A percentile compares a stretch with the other conserved stretches of the same genome.
Conservation (phyloP, 2,888 invertebrate species). For the Meandrusa payeni region DNA sequence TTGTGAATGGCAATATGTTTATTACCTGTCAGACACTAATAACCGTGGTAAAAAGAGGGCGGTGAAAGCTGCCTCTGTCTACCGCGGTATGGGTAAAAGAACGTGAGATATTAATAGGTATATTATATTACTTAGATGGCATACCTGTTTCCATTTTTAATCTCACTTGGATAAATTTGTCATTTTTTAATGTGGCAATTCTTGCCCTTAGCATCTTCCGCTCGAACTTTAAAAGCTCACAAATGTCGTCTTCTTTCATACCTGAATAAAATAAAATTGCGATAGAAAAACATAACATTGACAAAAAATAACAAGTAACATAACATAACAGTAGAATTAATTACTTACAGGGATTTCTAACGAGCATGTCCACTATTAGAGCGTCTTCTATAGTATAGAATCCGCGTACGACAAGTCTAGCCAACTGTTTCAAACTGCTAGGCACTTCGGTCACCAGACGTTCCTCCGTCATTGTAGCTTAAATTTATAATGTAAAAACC, state of each 20-base stretch:
- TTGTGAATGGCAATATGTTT: too few species aligned
- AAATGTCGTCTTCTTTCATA: slow-evolving; percentile 94
- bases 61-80: too few species aligned
- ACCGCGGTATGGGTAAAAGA: too few species aligned
- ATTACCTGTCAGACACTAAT: too few species aligned
- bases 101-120: too few species aligned
- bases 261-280: slow-evolving; percentile 61
- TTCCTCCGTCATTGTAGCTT: slow-evolving; percentile 83
- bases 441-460: slow-evolving; percentile 94
- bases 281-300: too few species aligned
- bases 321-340: too few species aligned
- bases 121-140: too few species aligned
- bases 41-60: too few species aligned
- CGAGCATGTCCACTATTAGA: slow-evolving; percentile 96
- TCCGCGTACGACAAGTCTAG: slow-evolving; percentile 93
- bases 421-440: slow-evolving; percentile 94
- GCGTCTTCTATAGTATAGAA: slow-evolving; percentile 97
- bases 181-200: slow-evolving; percentile 92
- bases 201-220: slow-evolving; percentile 94
- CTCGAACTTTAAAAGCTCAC: slow-evolving; percentile 95
- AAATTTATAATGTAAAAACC: slow-evolving; percentile 6
- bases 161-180: slow-evolving; percentile 95
- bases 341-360: slow-evolving; percentile 94
- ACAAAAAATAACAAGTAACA: too few species aligned
- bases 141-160: slow-evolving; percentile 96